Evolutionary conservation across 1,140 invertebrate species (phyloP).

Genomic region (Hypsibius dujardini): DNA sequence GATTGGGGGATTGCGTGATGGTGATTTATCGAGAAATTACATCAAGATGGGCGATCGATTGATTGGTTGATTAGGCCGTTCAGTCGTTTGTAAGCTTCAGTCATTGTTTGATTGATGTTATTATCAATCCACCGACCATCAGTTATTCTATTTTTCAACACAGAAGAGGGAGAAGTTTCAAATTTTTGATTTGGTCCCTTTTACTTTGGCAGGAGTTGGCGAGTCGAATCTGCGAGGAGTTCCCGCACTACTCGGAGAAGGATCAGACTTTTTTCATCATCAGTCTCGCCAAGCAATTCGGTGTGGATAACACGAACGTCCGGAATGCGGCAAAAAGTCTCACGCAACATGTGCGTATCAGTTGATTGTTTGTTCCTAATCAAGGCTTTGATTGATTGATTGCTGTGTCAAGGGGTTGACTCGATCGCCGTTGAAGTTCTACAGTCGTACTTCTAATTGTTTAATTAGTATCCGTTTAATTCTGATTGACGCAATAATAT

Average conservation of each 20-base stretch:
- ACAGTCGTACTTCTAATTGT: too few relatives aligned
- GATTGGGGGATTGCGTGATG: too few relatives aligned
- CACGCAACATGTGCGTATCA: not conserved
- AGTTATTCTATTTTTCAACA: not conserved
- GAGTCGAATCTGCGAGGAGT: slow-evolving; percentile 9
- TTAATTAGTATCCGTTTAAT: too few relatives aligned
- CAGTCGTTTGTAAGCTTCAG: not conserved
- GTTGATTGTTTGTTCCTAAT: not conserved
- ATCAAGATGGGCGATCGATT: too few relatives aligned
- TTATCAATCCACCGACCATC: not conserved
- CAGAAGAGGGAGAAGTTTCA: too few relatives aligned
- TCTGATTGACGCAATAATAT: too few relatives aligned
- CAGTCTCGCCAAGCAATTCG: slow-evolving; percentile 4
- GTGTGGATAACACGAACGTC: not conserved
- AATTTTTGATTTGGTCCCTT: too few relatives aligned
- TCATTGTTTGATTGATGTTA: slow-evolving; percentile 1
- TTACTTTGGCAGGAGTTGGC: not conserved
- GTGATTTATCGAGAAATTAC: too few relatives aligned
- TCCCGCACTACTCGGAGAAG: not conserved
- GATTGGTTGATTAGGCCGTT: too few relatives aligned
- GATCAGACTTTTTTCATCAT: not conserved
- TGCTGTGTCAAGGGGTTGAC: too few relatives aligned
- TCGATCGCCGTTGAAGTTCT: too few relatives aligned
- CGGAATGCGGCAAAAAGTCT: not conserved
- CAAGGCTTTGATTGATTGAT: too few relatives aligned